Evolutionary conservation across 2,888 invertebrate genomes (phyloP).

Genomic region (Mayetiola destructor): DNA sequence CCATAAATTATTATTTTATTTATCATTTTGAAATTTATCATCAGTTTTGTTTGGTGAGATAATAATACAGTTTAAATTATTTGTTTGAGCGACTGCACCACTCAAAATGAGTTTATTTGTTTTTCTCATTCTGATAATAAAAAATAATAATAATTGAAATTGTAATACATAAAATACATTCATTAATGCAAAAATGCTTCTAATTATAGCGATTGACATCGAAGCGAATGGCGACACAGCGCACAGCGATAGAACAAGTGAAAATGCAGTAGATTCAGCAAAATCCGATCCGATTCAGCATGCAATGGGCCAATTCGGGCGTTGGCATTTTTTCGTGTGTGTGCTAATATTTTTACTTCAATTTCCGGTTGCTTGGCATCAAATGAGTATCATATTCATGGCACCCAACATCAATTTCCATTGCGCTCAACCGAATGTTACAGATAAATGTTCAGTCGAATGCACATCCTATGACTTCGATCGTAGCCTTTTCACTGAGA

Average conservation of each 20-base stretch:
- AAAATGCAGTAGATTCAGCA: background rate
- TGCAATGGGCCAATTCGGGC: slow-evolving; percentile 55
- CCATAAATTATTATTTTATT: too few species aligned
- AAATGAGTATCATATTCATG: slow-evolving; percentile 58
- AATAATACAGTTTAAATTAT: too few species aligned
- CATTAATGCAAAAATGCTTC: too few species aligned
- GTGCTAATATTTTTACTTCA: slow-evolving; percentile 54
- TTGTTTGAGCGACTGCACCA: too few species aligned
- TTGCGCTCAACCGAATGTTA: slow-evolving; percentile 33
- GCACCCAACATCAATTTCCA: slow-evolving; percentile 49
- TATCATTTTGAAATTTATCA: too few species aligned
- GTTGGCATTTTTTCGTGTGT: slow-evolving; percentile 61
- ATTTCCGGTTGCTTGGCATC: slow-evolving; percentile 69
- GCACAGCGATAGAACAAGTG: background rate
- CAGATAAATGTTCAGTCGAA: slow-evolving; percentile 36
- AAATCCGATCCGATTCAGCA: slow-evolving; percentile 48
- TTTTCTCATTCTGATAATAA: too few species aligned
- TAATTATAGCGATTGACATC: slow-evolving; percentile 9
- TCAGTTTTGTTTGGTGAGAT: too few species aligned
- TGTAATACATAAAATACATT: too few species aligned
- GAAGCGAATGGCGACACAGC: background rate
- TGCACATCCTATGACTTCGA: slow-evolving; percentile 47
- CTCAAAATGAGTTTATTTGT: too few species aligned
- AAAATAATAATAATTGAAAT: too few species aligned
- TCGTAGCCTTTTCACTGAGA: slow-evolving; percentile 49